Base-by-base conservation (phyloP, 2,797 vertebrate species). In the Iguana delicatissima region DNA sequence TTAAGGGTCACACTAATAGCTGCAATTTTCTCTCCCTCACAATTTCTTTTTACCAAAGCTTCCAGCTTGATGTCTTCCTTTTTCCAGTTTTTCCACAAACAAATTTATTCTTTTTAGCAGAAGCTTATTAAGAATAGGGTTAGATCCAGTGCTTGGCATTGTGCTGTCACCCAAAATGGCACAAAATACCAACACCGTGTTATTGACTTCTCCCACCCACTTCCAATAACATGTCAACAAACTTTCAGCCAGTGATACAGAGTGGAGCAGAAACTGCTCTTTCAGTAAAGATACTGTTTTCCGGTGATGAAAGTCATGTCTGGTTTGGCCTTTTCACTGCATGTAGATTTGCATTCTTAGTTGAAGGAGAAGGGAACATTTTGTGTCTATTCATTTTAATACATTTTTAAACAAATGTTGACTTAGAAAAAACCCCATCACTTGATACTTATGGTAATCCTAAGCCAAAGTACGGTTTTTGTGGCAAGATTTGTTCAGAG, bases 1-100 rank as follows among this genome's bases (percentile, higher is more conserved):
- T 55, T 50, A 80, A 81, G 67, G 52, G 52, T 59, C 84, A 81
- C 38, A 35, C 12, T 74, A 38, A 85, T 32, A 35, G n/a, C 52
- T 35, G 29, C 35, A 84, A 32, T 22, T 4, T 83, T 62, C 8
- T 46, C 29, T 55, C 81, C n/a, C 38, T 92, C 89, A 62, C 89
- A 92, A 38, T 46, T 91, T 46, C 10, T 74, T 74, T 38, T 67
- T 77, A 35, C 32, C 85, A 26, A 86, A 59, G 83, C 90, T 92
- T 92, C 29, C 29, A 57, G 29, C 69, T 46, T 64, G 38, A 22
- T 64, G 6, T 0, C 8, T 92, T 62, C 86, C 4, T 52, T 50
- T 72, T 80, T 42, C 50, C 16, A 52, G 14, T 62, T 73, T 38
- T 89, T 85, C 18, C 12, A 67, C 9, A 69, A 52, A 35, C 7